These are phyloP conservation scores for Platorchestia sp. DNA, from an alignment of 1,140 invertebrate species.

Conservation along the genomic window DNA sequence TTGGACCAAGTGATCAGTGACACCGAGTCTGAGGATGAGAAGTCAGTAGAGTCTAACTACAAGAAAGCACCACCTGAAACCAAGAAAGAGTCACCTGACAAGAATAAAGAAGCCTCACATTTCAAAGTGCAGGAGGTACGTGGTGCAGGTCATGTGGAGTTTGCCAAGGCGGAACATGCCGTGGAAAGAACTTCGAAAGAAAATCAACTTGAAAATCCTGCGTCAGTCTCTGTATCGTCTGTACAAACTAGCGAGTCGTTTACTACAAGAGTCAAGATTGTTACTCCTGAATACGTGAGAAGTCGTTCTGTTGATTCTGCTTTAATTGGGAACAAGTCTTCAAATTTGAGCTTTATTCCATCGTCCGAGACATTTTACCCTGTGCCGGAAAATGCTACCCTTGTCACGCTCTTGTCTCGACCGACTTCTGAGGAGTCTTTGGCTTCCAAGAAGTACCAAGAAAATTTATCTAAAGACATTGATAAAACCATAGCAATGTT, in stretches of 20 bases:
- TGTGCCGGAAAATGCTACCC: conserved; percentile 58
- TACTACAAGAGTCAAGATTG: conserved; percentile 36
- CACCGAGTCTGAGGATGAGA: conserved; percentile 23
- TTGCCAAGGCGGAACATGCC: conserved; percentile 60
- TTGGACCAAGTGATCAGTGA: conserved; percentile 66
- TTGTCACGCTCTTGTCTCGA: conserved; percentile 62
- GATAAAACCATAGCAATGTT: not conserved
- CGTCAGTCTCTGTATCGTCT: conserved; percentile 13
- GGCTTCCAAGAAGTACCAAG: conserved; percentile 46
- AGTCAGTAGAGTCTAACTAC: not conserved
- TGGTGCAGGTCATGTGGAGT: conserved; percentile 62
- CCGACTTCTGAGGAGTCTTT: conserved; percentile 61
- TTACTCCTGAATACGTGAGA: conserved; percentile 24
- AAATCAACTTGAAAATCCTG: not conserved
- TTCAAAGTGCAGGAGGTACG: conserved; percentile 61
- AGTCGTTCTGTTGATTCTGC: conserved; percentile 43
- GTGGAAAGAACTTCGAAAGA: not conserved
- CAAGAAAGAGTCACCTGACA: not conserved
- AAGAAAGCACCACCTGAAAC: not conserved
- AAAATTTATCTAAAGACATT: not conserved
- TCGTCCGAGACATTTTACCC: conserved; percentile 59
- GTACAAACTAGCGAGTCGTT: conserved; percentile 20
- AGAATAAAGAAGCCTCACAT: not conserved
- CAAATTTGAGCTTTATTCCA: conserved; percentile 58
- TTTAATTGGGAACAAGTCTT: not conserved